Evolutionary conservation across 2,888 invertebrate genomes (phyloP), one percentile per base, ranked within the genome.

Genomic region (Beris chalybata): DNA sequence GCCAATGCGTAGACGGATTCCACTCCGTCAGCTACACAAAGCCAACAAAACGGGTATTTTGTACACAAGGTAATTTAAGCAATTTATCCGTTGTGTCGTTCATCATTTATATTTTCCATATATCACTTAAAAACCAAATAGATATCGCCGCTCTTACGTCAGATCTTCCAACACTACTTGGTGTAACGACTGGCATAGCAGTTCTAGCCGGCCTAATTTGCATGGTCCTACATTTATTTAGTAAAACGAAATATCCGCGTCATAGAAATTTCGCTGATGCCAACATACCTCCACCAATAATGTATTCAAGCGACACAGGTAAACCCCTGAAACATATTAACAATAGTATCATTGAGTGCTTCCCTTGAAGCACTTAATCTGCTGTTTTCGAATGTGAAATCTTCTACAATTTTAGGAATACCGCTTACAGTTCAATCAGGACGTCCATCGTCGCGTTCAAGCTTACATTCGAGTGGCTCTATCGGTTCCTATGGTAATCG

Each of bases 241-340:
- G 86, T 70, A 85, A 84, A 78, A 81, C 81, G 5, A 86, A 85
- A 75, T 81, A 81, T 74, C 83, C 83, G 15, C 82, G 88, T 72
- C 90, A 90, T 75, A 85, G 91, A 72, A 89, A 89, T 76, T 90
- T 90, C 76, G 92, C 90, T 68, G 92, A 93, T 81, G 92, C 93
- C 67, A 88, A 91, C 75, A 85, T 92, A 74, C 89, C 92, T 70
- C 92, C 92, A 70, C 92, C 93, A 54, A 91, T 92, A 76, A 84
- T 93, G 74, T 93, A 91, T 83, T 90, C 92, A 71, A 92, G 90
- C 78, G 92, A 93, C 79, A 90, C 91, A 81, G 92, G 92, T 92
- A 82, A 81, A 44, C 32, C 58, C n/a, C 12, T 30, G 15, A 30
- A 38, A 11, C 50, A 29, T 54, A 29, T 53, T 53, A 53, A 22